Conservation (phyloP, 2,888 invertebrate species). For the Merodon equestris region DNA sequence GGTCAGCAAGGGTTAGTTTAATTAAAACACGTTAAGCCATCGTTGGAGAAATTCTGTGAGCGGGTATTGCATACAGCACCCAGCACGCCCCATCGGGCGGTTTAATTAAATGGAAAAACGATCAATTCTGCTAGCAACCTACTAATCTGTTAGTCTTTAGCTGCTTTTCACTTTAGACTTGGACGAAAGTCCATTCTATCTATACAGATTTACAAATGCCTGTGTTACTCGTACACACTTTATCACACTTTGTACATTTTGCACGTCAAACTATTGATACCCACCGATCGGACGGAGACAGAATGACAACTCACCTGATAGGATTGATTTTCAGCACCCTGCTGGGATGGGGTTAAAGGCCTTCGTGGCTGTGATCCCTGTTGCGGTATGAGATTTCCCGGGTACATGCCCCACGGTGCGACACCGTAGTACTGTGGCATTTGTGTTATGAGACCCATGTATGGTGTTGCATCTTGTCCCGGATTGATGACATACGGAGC, state of each 20-base stretch:
- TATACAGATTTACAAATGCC: slow-evolving; percentile 52
- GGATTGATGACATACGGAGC: slow-evolving; percentile 94
- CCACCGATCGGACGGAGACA: too few relatives aligned
- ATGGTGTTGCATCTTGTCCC: slow-evolving; percentile 86
- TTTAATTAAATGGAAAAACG: slow-evolving; percentile 36
- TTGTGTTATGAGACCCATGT: slow-evolving; percentile 90
- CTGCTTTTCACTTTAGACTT: not conserved
- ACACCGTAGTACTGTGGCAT: slow-evolving; percentile 96
- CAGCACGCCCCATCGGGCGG: slow-evolving; percentile 15
- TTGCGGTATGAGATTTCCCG: slow-evolving; percentile 87
- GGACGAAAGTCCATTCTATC: slow-evolving; percentile 3
- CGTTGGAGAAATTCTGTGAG: slow-evolving; percentile 1
- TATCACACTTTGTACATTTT: slow-evolving; percentile 62
- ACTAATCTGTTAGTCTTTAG: slow-evolving; percentile 28
- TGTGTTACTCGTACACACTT: slow-evolving; percentile 39
- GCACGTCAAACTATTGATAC: not conserved
- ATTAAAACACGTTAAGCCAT: slow-evolving; percentile 48
- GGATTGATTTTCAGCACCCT: slow-evolving; percentile 79
- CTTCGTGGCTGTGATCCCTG: slow-evolving; percentile 85
- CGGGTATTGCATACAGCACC: slow-evolving; percentile 10
- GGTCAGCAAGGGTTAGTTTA: slow-evolving; percentile 54
- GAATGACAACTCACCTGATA: slow-evolving; percentile 78
- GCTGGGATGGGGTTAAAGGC: slow-evolving; percentile 89
- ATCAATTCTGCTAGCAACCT: slow-evolving; percentile 46
- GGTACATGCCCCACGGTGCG: slow-evolving; percentile 95